Conservation (phyloP, 2,113 vertebrate genomes). For the Colius striatus region DNA sequence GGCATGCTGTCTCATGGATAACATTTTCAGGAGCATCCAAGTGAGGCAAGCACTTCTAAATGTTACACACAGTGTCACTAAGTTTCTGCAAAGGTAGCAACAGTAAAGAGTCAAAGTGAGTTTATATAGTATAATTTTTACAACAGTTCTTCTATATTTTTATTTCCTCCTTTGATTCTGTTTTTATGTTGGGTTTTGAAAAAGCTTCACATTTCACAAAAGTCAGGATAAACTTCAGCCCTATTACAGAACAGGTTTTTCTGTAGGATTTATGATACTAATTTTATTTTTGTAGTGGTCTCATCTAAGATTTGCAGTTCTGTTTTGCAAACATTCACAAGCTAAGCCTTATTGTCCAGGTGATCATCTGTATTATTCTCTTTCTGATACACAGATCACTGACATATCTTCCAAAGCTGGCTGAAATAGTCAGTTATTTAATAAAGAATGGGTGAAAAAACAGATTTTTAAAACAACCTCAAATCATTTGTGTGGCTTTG, state of each 20-base stretch:
- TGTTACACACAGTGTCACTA: background rate
- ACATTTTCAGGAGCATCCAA: background rate
- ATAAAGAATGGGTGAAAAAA: background rate
- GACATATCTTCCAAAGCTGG: background rate
- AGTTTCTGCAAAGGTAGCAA: background rate
- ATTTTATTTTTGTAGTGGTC: background rate
- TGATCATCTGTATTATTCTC: background rate
- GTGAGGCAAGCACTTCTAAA: background rate
- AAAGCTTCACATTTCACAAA: background rate
- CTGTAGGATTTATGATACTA: background rate
- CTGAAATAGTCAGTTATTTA: background rate
- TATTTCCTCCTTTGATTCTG: background rate
- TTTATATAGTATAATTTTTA: background rate
- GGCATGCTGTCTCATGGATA: background rate
- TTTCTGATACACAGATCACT: background rate
- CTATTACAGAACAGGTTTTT: background rate
- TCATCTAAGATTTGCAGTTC: background rate
- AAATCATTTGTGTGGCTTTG: background rate
- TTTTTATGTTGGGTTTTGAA: background rate
- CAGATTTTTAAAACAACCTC: background rate
- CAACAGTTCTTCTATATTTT: background rate
- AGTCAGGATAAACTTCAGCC: background rate
- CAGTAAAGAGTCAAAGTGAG: background rate
- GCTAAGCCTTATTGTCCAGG: background rate
- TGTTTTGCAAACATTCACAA: background rate